Percentiles rank a stretch among this genome's conserved stretches.
Evolutionary conservation across 2,888 invertebrate species (phyloP).

Genomic region (Steinernema scapterisci): DNA sequence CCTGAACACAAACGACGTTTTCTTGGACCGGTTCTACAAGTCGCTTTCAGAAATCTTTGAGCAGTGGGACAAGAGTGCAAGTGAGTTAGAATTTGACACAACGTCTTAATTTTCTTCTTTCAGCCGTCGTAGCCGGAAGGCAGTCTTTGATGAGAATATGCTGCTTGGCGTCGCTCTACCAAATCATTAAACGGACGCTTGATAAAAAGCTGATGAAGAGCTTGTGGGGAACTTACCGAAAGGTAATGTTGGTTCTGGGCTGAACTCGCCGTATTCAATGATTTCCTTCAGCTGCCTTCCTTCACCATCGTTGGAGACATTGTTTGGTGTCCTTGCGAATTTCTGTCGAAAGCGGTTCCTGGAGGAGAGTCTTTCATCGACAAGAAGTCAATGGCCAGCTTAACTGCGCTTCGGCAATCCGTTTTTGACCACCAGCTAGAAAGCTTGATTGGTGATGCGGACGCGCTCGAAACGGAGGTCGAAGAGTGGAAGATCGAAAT

Average conservation of each 20-base stretch:
- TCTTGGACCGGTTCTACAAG: slow-evolving; percentile 48
- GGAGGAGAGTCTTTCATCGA: slow-evolving; percentile 13
- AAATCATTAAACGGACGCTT: neutral
- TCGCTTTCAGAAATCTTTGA: slow-evolving; percentile 44
- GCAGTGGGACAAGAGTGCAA: slow-evolving; percentile 54
- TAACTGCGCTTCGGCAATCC: slow-evolving; percentile 11
- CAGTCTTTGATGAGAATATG: slow-evolving; percentile 18
- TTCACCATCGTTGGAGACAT: slow-evolving; percentile 81
- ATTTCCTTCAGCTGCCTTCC: slow-evolving; percentile 75
- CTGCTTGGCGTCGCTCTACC: slow-evolving; percentile 10
- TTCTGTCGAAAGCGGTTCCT: slow-evolving; percentile 71
- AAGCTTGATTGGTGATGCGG: slow-evolving; percentile 11
- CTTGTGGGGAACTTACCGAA: slow-evolving; percentile 22
- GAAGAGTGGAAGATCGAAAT: slow-evolving; percentile 43
- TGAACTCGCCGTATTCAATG: neutral
- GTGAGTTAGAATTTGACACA: slow-evolving; percentile 5
- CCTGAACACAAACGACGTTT: slow-evolving; percentile 37
- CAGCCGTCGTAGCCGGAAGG: neutral
- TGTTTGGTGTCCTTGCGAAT: slow-evolving; percentile 84
- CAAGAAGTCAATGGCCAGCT: slow-evolving; percentile 17
- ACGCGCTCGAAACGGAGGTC: neutral
- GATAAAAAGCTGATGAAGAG: slow-evolving; percentile 26
- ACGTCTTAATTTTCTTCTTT: neutral
- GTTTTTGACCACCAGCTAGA: slow-evolving; percentile 20
- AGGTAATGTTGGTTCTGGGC: neutral